These are phyloP conservation scores for Axis porcinus DNA, from an alignment of 2,113 vertebrate genomes.

Conservation along the genomic window DNA sequence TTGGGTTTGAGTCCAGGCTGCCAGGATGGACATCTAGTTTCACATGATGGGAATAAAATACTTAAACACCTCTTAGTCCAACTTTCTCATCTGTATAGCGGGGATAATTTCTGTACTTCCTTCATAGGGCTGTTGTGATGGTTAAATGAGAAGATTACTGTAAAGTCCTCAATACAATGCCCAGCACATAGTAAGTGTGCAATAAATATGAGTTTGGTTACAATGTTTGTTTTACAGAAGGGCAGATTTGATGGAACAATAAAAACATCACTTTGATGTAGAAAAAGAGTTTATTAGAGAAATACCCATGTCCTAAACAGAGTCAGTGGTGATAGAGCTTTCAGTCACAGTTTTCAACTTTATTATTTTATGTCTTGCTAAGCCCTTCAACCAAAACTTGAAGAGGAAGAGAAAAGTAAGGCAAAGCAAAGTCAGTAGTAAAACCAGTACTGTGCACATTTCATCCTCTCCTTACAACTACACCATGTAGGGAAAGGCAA, in stretches of 20 bases:
- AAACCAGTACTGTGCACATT: not conserved
- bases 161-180: not conserved
- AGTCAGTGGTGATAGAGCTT: not conserved
- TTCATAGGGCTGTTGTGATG: not conserved
- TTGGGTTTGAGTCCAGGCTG: not conserved
- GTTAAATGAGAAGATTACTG: not conserved
- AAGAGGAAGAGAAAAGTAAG: not conserved
- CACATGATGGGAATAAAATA: not conserved
- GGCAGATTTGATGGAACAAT: not conserved
- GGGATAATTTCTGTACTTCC: not conserved
- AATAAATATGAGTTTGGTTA: not conserved
- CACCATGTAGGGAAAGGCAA: not conserved
- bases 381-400: not conserved
- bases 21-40: not conserved
- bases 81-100: not conserved
- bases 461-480: not conserved
- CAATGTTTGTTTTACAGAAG: not conserved
- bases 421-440: not conserved
- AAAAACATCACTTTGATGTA: not conserved
- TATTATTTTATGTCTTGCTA: not conserved
- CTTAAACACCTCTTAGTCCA: not conserved
- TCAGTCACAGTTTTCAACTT: constrained; percentile 1
- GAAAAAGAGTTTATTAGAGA: not conserved
- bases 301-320: not conserved
- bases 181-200: not conserved